Evolutionary conservation across 2,888 invertebrate species (phyloP), one percentile per base, ranked within the genome.

Genomic region (Drosophila demipolita): DNA sequence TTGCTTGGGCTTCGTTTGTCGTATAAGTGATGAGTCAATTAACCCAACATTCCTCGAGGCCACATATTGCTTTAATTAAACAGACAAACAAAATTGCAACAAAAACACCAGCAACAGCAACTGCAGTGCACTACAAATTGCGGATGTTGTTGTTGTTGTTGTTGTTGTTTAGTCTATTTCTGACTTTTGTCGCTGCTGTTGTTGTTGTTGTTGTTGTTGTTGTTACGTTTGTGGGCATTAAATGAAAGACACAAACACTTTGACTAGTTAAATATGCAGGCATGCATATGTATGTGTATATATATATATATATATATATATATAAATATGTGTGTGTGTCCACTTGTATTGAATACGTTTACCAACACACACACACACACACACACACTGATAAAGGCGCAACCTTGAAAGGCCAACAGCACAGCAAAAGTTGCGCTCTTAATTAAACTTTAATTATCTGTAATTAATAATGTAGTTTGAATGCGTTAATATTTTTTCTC

Each of bases 11-110:
- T 85, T 85, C 88, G 84, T 77, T 85, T 85, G 89, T 89, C 80
- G 78, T 90, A 89, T 91, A 91, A 90, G 90, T 91, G 90, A 91
- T 91, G 91, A 91, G 91, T 91, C 92, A 91, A 91, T 91, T 91
- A 91, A 91, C 91, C 90, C 89, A 89, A 86, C 91, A 91, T 91
- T 90, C 83, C 85, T 89, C 81, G 90, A 90, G 90, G 91, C 90
- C 90, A 87, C 91, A 91, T 89, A 91, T 89, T 88, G 83, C 89
- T 91, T 91, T 84, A 86, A 89, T 87, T 90, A 82, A 90, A 90
- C 89, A 84, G 82, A 83, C 82, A 90, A 86, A 78, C 84, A 81
- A 71, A 83, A 78, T 80, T 66, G 70, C 74, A 74, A 59, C 66
- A 76, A 35, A 73, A 80, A 62, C 64, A 74, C 7, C 52, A 66